A percentile compares a stretch with the other conserved stretches of the same genome.
These are phyloP conservation scores for Gymnogyps californianus DNA, from an alignment of 2,113 vertebrate genomes.

Conservation along the genomic window DNA sequence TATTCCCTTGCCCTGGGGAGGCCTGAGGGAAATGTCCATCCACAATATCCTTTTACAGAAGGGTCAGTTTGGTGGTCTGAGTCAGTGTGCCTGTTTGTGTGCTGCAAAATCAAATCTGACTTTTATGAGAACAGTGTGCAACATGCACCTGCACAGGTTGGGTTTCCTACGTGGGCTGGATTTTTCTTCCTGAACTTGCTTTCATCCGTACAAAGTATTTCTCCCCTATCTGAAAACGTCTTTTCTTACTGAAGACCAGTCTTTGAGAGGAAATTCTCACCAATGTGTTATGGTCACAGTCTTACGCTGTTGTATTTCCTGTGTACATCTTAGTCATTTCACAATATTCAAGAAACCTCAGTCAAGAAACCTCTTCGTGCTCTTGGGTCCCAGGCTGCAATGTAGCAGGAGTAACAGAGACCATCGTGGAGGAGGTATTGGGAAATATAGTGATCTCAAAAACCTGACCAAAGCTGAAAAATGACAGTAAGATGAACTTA, in stretches of 20 bases:
- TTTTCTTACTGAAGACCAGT: not conserved
- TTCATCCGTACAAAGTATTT: not conserved
- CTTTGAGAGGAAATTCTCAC: not conserved
- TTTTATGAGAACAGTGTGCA: not conserved
- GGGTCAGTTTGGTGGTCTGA: not conserved
- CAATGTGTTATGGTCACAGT: not conserved
- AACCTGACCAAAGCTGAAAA: not conserved
- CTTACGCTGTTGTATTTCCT: not conserved
- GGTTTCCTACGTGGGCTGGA: not conserved
- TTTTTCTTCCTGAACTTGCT: not conserved
- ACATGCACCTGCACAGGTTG: not conserved
- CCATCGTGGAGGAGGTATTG: rapidly evolving
- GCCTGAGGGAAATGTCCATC: not conserved
- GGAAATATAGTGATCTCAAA: not conserved
- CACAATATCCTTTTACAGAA: not conserved
- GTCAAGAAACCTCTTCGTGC: not conserved
- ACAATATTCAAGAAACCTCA: not conserved
- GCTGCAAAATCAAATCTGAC: not conserved
- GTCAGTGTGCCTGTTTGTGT: not conserved
- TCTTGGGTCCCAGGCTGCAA: not conserved
- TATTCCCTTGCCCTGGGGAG: not conserved
- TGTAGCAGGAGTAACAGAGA: not conserved
- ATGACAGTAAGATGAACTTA: not conserved
- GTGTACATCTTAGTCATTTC: not conserved
- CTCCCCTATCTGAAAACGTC: not conserved